Evolutionary conservation across 2,113 vertebrate species (phyloP).

Genomic region (Struthidea cinerea): DNA sequence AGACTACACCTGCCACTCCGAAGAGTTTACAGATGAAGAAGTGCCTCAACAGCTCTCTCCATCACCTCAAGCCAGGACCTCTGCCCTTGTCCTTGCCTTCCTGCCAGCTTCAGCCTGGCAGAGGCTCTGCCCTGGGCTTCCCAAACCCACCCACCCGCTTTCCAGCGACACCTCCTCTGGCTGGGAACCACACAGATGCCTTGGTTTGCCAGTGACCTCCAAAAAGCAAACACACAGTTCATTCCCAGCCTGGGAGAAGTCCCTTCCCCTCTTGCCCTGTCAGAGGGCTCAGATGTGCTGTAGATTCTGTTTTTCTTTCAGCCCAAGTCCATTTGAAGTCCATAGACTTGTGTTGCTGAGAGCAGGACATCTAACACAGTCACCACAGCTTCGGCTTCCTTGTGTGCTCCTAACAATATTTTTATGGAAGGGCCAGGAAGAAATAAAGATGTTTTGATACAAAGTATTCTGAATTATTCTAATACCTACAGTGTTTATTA

Average conservation of each 20-base stretch:
- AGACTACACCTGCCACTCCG: neutral
- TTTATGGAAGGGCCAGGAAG: neutral
- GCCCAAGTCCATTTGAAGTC: neutral
- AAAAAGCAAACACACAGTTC: neutral
- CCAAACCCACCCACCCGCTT: neutral
- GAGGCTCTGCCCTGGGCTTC: neutral
- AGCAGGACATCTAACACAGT: neutral
- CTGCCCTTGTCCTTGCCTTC: neutral
- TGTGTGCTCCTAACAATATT: neutral
- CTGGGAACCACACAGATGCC: neutral
- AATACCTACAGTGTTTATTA: neutral
- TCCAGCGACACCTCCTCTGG: fast-evolving
- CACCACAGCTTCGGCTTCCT: neutral
- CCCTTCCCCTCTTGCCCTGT: neutral
- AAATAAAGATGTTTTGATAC: neutral
- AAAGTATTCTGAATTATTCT: neutral
- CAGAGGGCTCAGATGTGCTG: neutral
- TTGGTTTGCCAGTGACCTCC: neutral
- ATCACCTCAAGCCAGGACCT: neutral
- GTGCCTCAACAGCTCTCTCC: neutral
- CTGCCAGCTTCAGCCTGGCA: neutral
- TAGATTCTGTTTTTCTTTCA: neutral
- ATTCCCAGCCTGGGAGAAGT: neutral
- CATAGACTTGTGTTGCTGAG: fast-evolving
- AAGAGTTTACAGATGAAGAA: neutral